A percentile compares a stretch with the other conserved stretches of the same genome.
These are phyloP conservation scores for Scaptomyza flava DNA, from an alignment of 2,888 invertebrate species.

Conservation along the genomic window DNA sequence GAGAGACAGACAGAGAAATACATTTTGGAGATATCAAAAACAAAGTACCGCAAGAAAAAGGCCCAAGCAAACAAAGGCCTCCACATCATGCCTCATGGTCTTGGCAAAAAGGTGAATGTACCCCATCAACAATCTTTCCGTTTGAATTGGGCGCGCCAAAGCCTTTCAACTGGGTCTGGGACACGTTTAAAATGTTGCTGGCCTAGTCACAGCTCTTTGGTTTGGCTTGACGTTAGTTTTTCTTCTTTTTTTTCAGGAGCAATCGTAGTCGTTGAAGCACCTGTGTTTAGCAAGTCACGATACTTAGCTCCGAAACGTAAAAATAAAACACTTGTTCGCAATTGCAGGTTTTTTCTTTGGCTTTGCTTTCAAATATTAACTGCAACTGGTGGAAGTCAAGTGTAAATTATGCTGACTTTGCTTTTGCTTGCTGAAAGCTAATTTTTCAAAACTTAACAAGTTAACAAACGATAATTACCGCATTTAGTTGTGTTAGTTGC, in stretches of 20 bases:
- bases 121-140: slow-evolving; percentile 24
- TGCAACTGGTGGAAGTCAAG: too few relatives aligned
- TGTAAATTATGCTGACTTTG: too few relatives aligned
- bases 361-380: too few relatives aligned
- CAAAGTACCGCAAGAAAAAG: slow-evolving; percentile 61
- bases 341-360: background rate
- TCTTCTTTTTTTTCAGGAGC: slow-evolving; percentile 4
- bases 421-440: too few relatives aligned
- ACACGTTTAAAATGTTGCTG: slow-evolving; percentile 40
- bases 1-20: slow-evolving; percentile 9
- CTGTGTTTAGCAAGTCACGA: slow-evolving; percentile 34
- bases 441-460: too few relatives aligned
- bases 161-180: slow-evolving; percentile 47
- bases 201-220: slow-evolving; percentile 35
- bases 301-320: background rate
- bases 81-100: background rate
- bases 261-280: slow-evolving; percentile 38
- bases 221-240: slow-evolving; percentile 2
- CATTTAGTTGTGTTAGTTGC: slow-evolving; percentile 4
- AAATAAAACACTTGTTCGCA: background rate
- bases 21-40: slow-evolving; percentile 7
- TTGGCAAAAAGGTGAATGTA: slow-evolving; percentile 59
- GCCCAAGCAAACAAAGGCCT: slow-evolving; percentile 29
- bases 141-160: slow-evolving; percentile 42
- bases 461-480: too few relatives aligned